Conservation (phyloP, 2,888 invertebrate species). For the Cecidostiba fungosa region DNA sequence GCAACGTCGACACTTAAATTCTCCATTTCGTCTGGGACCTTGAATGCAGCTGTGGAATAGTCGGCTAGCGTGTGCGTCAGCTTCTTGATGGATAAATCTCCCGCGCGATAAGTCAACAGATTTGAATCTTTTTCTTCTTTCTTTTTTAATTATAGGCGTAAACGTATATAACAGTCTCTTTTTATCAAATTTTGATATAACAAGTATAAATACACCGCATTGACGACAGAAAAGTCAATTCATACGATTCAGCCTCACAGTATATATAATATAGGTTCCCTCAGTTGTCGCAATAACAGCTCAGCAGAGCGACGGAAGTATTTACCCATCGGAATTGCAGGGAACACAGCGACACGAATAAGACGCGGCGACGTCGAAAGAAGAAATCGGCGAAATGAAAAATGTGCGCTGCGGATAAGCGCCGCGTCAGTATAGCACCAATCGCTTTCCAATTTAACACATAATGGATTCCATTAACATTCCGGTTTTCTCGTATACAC, state of each 20-base stretch:
- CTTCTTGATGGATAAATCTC: neutral
- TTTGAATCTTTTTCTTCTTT: neutral
- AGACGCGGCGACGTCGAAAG: neutral
- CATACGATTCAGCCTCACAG: neutral
- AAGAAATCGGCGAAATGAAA: conserved; percentile 48
- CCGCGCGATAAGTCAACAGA: neutral
- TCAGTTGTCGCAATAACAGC: neutral
- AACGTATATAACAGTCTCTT: no score
- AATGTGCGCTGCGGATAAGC: conserved; percentile 23
- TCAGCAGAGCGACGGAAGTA: neutral
- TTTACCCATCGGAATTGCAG: conserved; percentile 35
- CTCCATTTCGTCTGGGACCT: conserved; percentile 74
- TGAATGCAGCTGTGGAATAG: conserved; percentile 53
- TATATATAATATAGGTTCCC: neutral
- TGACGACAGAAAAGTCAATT: neutral
- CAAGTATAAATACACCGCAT: neutral
- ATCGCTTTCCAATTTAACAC: conserved; percentile 75
- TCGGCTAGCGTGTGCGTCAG: neutral
- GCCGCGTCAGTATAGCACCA: conserved; percentile 55
- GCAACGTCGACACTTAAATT: conserved; percentile 74
- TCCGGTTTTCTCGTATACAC: neutral
- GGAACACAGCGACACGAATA: conserved; percentile 32
- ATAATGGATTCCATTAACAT: conserved; percentile 77
- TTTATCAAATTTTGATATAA: no score
- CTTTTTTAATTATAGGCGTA: neutral